A percentile compares a stretch with the other conserved stretches of the same genome.
These are phyloP conservation scores for Chaetura pelagica DNA, from an alignment of 2,113 vertebrate species.

Conservation along the genomic window DNA sequence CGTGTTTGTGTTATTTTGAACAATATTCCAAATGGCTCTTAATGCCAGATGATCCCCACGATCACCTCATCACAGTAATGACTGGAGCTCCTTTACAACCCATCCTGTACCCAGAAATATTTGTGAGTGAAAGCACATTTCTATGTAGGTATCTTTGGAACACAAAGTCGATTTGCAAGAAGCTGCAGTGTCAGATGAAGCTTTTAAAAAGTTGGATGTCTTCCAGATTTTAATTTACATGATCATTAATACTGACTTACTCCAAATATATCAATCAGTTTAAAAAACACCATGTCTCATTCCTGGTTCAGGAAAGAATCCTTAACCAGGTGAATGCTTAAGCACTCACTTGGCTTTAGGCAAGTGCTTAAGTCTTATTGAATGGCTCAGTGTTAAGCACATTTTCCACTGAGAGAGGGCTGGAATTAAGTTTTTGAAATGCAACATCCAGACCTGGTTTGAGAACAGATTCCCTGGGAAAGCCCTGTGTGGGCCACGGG, in stretches of 20 bases:
- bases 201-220: slow-evolving; percentile 62
- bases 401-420: neutral
- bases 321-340: slow-evolving; percentile 49
- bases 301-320: neutral
- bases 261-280: slow-evolving; percentile 66
- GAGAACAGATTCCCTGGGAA: neutral
- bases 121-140: slow-evolving; percentile 11
- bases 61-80: neutral
- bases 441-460: neutral
- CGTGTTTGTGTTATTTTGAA: slow-evolving; percentile 6
- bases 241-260: slow-evolving; percentile 64
- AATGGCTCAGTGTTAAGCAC: neutral
- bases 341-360: neutral
- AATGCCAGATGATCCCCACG: neutral
- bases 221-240: slow-evolving; percentile 68
- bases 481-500: rapidly evolving
- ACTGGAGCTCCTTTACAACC: neutral
- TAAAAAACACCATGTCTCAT: slow-evolving; percentile 37
- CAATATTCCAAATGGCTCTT: neutral
- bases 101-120: neutral
- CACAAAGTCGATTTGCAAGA: slow-evolving; percentile 33
- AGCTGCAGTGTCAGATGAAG: slow-evolving; percentile 35
- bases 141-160: neutral
- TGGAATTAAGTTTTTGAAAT: neutral
- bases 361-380: neutral